Conservation (phyloP, 2,888 invertebrate genomes). For the Hyposoter didymator region DNA sequence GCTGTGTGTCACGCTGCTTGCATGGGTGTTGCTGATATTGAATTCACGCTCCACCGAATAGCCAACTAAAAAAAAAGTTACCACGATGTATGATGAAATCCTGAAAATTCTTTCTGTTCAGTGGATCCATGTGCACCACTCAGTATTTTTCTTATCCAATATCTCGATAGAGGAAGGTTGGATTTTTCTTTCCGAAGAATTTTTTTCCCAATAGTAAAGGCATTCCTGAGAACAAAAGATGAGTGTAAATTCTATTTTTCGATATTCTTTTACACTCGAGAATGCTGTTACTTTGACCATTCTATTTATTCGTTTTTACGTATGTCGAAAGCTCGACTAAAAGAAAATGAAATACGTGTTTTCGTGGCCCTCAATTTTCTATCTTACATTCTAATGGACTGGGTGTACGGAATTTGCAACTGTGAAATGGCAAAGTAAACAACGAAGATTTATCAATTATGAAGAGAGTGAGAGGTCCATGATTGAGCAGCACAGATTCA, state of each 20-base stretch:
- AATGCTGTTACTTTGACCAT: conserved; percentile 5
- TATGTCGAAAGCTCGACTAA: not conserved
- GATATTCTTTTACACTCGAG: conserved; percentile 34
- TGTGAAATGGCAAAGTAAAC: not conserved
- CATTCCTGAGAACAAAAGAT: conserved; percentile 11
- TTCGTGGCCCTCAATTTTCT: not conserved
- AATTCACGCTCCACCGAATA: conserved; percentile 7
- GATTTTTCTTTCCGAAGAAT: not conserved
- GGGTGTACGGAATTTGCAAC: not conserved
- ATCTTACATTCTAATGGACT: not conserved
- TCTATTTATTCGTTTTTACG: conserved; percentile 10
- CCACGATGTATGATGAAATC: conserved; percentile 3
- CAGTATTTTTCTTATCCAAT: conserved; percentile 15
- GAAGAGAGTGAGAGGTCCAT: not conserved
- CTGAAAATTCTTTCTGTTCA: conserved; percentile 19
- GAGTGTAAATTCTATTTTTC: conserved; percentile 32
- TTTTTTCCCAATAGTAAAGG: not conserved
- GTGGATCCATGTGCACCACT: not conserved
- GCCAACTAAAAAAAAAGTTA: not conserved
- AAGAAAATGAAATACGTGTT: conserved; percentile 11
- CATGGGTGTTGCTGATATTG: not conserved
- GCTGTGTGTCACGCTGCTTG: not conserved
- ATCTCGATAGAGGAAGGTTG: not conserved
- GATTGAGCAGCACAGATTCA: not conserved
- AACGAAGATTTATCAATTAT: not conserved